Base-by-base conservation (phyloP, 2,888 invertebrate species). In the Punctoribates punctum region DNA sequence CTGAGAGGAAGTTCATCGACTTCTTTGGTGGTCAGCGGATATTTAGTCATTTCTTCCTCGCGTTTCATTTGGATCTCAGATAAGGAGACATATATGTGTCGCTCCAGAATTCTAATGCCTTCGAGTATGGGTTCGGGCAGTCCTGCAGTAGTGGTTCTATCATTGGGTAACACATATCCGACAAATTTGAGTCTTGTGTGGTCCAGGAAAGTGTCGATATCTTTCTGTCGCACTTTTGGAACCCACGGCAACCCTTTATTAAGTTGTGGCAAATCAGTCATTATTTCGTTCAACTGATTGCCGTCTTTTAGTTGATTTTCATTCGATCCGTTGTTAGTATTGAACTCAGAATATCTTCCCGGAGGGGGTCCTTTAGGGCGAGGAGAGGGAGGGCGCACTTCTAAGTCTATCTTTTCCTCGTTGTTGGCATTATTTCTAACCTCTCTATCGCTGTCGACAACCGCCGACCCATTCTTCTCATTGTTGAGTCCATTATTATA, bases 51-150 rank as follows among this genome's bases (percentile, higher is more conserved):
- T 82, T 94, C 94, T 82, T 94, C 91, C 84, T 97, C 96, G 82
- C 91, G 89, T 82, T 91, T 90, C 77, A 93, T 90, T 85, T 98
- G 97, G 76, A 95, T 86, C 85, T 98, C 97, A 20, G 95, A 89
- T 78, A 98, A 85, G 74, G 97, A 96, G 51, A 91, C 90, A 83
- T 98, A 98, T 87, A 96, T 90, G 83, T 97, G 96, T 87, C 88
- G 87, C 84, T 91, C 92, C 54, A 97, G 86, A 76, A 94, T 94
- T 82, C 91, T 90, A 46, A 98, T 91, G 42, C 97, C 96, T 85
- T 98, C 96, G 83, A 95, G 94, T 82, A 99, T 97, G 0, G 98
- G 97, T 81, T 93, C 91, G 0, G 99, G 99, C 76, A 99, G 86
- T 0, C 98, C 99, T 75, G 96, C 96, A 79, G 96, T 87, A 74